Conservation (phyloP, 2,797 vertebrate species). For the Ptychobarbus kaznakovi region DNA sequence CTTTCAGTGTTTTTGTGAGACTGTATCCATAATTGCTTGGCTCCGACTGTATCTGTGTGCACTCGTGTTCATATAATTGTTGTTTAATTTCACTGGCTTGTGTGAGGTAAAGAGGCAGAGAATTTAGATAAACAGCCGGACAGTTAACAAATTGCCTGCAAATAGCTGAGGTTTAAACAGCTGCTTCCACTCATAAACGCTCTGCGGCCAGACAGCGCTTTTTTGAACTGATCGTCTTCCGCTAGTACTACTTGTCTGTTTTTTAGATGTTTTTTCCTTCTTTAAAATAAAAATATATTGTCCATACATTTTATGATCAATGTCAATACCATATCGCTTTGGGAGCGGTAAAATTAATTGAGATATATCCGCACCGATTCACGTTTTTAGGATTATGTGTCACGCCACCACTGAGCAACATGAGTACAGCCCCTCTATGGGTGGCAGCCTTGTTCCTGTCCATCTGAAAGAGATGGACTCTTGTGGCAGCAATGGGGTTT, state of each 20-base stretch:
- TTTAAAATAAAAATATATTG: background rate
- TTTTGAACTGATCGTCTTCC: conserved; percentile 22
- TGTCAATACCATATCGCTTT: background rate
- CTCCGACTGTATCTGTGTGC: conserved; percentile 27
- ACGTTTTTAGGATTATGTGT: conserved; percentile 21
- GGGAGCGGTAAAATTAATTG: background rate
- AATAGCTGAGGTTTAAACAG: conserved; percentile 82
- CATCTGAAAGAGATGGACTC: conserved; percentile 30
- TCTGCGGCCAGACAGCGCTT: conserved; percentile 32
- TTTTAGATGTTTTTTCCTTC: background rate
- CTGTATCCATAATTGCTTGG: conserved; percentile 5
- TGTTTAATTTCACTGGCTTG: conserved; percentile 75
- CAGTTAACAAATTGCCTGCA: conserved; percentile 78
- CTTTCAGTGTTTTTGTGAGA: conserved; percentile 13
- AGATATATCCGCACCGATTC: background rate
- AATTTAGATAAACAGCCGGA: conserved; percentile 79
- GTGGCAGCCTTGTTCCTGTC: conserved; percentile 49
- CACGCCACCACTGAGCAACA: background rate
- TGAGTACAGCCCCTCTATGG: conserved; percentile 20
- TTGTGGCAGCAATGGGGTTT: conserved; percentile 36
- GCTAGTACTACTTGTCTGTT: background rate
- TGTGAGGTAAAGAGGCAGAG: conserved; percentile 71
- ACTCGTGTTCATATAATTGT: conserved; percentile 56
- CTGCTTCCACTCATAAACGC: conserved; percentile 74
- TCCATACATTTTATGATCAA: background rate